Evolutionary conservation across 2,888 invertebrate species (phyloP), one percentile per base, ranked within the genome.

Genomic region (Chloromyia formosa): DNA sequence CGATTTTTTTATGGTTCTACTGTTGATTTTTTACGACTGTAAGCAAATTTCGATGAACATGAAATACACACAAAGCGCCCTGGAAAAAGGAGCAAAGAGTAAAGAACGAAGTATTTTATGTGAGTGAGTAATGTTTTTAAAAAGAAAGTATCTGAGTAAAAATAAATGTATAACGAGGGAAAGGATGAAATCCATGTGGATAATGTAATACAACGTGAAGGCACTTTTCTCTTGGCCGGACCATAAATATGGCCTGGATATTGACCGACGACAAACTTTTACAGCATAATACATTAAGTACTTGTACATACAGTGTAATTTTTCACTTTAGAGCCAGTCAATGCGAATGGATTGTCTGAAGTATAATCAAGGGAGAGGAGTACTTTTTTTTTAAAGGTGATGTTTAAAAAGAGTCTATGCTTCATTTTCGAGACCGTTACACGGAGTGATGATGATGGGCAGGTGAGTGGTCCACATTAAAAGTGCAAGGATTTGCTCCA

Each of bases 21-120:
- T 56, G 71, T 71, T 71, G 71, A 71, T 71, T 56, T 56, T 71
- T 71, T 71, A 71, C 71, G 71, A 71, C 58, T 53, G 23, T 40
- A 71, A 35, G 56, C 71, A 71, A 71, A 71, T 71, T 71, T 40
- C 71, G 71, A 71, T 35, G 7, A 35, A 35, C 27, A 35, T 35
- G 27, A 35, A 35, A 35, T 35, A 7, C 27, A 35, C 7, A 54
- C 18, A 45, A 35, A 16, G 18, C 14, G 20, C 23, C 49, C 49
- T 9, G 45, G 45, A 49, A 12, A 49, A 49, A 58, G 10, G 23
- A 20, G 5, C 23, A 14, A 27, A n/a, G 27, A 35, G 10, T 10
- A 60, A 60, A 60, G n/a, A 60, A 35, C 7, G 27, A 35, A 35
- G 27, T 35, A 35, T 7, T 71, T 35, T 16, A 40, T 71, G 42